Percentiles rank a stretch among this genome's conserved stretches.
Evolutionary conservation across 2,113 vertebrate species (phyloP).

Genomic region (Proterorhinus semilunaris): DNA sequence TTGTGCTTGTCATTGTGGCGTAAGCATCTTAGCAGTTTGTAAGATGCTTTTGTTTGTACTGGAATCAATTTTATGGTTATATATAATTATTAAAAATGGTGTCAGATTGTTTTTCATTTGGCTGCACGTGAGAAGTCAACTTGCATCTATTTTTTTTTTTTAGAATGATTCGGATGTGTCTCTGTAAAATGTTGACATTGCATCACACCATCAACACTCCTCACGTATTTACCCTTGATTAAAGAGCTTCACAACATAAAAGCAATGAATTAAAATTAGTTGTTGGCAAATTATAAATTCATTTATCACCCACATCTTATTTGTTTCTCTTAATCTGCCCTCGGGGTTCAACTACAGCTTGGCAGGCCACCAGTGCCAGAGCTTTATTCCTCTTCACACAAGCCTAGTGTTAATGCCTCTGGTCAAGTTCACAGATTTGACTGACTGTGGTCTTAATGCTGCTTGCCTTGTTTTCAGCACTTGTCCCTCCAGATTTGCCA

Average conservation of each 20-base stretch:
- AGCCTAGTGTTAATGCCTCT: slow-evolving; percentile 82
- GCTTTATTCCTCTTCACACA: slow-evolving; percentile 79
- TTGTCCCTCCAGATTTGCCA: slow-evolving; percentile 94
- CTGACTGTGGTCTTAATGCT: slow-evolving; percentile 91
- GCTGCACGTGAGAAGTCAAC: slow-evolving; percentile 43
- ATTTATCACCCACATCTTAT: slow-evolving; percentile 75
- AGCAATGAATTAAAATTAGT: slow-evolving; percentile 59
- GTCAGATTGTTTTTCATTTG: slow-evolving; percentile 9
- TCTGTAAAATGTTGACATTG: slow-evolving; percentile 26
- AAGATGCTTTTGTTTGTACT: neutral
- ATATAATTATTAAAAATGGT: slow-evolving; percentile 10
- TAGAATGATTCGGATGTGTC: slow-evolving; percentile 33
- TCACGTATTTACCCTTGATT: slow-evolving; percentile 28
- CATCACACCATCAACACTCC: slow-evolving; percentile 37
- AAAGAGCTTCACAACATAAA: slow-evolving; percentile 22
- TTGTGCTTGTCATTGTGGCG: slow-evolving; percentile 24
- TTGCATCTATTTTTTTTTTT: slow-evolving; percentile 58
- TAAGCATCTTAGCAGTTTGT: slow-evolving; percentile 8
- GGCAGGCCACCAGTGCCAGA: slow-evolving; percentile 82
- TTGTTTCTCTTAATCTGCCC: slow-evolving; percentile 70
- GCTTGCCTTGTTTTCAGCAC: slow-evolving; percentile 91
- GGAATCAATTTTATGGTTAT: neutral
- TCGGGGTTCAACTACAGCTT: slow-evolving; percentile 66
- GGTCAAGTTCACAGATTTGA: slow-evolving; percentile 84
- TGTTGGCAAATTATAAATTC: slow-evolving; percentile 66